Conservation (phyloP, 2,888 invertebrate genomes). For the Heliconius charithonia region DNA sequence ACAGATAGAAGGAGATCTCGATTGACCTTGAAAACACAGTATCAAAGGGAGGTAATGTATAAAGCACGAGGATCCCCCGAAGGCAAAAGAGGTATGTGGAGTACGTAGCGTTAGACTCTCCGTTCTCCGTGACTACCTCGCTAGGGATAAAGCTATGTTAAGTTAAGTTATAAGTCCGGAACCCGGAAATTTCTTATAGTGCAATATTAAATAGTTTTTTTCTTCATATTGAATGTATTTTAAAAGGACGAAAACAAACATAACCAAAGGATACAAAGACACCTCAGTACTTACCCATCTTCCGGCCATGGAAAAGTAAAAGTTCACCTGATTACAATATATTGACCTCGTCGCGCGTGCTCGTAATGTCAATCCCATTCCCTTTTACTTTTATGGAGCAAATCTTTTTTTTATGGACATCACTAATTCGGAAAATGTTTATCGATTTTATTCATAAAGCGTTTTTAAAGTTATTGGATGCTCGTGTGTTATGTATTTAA, state of each 20-base stretch:
- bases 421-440: slow-evolving; percentile 12
- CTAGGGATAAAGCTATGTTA: no score
- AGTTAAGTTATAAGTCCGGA: no score
- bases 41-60: no score
- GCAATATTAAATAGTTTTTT: no score
- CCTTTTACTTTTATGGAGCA: slow-evolving; percentile 47
- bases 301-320: slow-evolving; percentile 41
- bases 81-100: no score
- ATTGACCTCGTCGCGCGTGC: slow-evolving; percentile 41
- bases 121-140: no score
- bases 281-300: slow-evolving; percentile 17
- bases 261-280: not conserved
- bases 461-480: slow-evolving; percentile 9
- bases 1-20: no score
- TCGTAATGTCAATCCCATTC: slow-evolving; percentile 38
- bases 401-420: slow-evolving; percentile 22
- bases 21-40: no score
- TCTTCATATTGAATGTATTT: not conserved
- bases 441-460: slow-evolving; percentile 21
- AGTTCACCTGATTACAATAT: slow-evolving; percentile 41
- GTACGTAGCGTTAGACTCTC: no score
- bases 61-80: no score
- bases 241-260: not conserved
- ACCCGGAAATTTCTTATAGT: no score
- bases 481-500: slow-evolving; percentile 44